phyloP scores from a whole-genome alignment of 2,113 vertebrate genomes.

The Rhinoptilus africanus region DNA sequence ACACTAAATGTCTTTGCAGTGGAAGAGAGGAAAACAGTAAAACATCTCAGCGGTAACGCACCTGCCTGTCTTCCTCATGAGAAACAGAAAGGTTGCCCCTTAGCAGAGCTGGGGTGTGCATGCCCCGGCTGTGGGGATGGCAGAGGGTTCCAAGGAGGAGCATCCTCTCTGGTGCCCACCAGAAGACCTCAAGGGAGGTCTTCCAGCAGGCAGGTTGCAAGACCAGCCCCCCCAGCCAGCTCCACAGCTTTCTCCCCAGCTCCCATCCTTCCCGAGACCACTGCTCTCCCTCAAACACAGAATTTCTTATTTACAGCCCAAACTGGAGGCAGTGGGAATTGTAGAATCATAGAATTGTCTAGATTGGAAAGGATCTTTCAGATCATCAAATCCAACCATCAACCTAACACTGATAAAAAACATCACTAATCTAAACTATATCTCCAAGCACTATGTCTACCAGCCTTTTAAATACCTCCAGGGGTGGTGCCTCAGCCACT shows the following conservation, averaged over 20 bases:
- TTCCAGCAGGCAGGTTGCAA: neutral
- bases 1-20: fast-evolving
- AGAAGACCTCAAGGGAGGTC: fast-evolving
- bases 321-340: neutral
- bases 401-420: no score
- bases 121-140: neutral
- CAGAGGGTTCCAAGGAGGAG: neutral
- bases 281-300: neutral
- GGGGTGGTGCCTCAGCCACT: no score
- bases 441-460: no score
- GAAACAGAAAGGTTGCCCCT: neutral
- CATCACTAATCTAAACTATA: no score
- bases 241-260: neutral
- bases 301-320: neutral
- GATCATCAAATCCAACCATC: no score
- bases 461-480: no score
- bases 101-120: neutral
- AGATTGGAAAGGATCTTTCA: no score
- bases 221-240: neutral
- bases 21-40: neutral
- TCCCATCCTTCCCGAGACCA: neutral
- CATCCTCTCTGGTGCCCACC: neutral
- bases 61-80: fast-evolving
- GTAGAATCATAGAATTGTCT: no score
- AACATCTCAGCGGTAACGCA: neutral